Conservation (phyloP, 2,797 vertebrate species). For the Sebastes itinus region DNA sequence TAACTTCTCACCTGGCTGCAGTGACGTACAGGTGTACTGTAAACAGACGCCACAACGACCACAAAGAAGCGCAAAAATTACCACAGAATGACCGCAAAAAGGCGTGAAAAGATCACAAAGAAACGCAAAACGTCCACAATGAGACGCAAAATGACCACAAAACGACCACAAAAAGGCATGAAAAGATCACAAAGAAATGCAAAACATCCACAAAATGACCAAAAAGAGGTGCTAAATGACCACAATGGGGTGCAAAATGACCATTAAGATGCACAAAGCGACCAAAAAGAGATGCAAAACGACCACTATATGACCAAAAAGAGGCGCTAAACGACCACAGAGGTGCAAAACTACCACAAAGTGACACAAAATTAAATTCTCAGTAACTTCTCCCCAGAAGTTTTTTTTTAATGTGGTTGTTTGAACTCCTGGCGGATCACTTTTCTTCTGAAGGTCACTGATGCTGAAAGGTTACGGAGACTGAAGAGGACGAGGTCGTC, state of each 20-base stretch:
- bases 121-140: no score
- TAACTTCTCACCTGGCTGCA: not conserved
- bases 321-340: not conserved
- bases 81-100: no score
- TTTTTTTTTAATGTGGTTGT: not conserved
- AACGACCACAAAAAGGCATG: not conserved
- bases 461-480: not conserved
- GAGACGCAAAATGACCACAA: not conserved
- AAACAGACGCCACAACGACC: not conserved
- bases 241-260: not conserved
- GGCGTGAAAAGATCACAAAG: no score
- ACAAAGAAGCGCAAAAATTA: not conserved
- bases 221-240: not conserved
- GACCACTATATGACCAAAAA: not conserved
- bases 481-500: not conserved
- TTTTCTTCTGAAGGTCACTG: constrained; percentile 41
- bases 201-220: not conserved
- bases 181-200: no score
- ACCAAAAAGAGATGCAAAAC: not conserved
- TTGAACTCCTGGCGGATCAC: not conserved
- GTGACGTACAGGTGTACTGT: not conserved
- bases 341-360: not conserved
- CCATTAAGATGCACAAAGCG: not conserved
- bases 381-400: not conserved
- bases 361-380: not conserved